Base-by-base conservation (phyloP, 92 coral and sea anemone genomes). In the Porites cylindrica region DNA sequence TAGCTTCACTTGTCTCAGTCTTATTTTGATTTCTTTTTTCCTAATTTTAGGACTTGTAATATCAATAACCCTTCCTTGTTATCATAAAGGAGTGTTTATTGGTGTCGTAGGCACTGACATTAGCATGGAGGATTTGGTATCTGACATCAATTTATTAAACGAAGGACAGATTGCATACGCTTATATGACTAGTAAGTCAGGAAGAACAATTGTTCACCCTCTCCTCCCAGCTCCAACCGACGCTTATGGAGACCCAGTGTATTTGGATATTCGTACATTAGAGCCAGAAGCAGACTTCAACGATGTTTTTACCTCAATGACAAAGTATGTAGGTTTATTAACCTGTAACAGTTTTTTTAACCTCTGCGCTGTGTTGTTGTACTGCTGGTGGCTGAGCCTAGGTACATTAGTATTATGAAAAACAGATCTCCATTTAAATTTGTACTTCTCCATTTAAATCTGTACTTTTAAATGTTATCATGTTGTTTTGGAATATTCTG, bases 21-120 rank as follows among this genome's bases (percentile, higher is more conserved):
- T 38, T 38, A 38, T 38, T 38, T 38, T 38, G 6, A 4, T 38
- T 38, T 38, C 43, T 38, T 38, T 38, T 38, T 38, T 4, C 43
- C 6, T 38, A 38, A 38, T 38, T 38, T 38, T 38, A 90, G 93
- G 93, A 7, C 77, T 90, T 5, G 16, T 90, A 29, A 86, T 85
- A 13, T 78, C 93, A 23, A 80, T 85, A 20, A 54, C 90, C 5
- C 70, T 85, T 1, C 93, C 93, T 11, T 85, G 89, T 64, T 85
- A 72, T 38, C 80, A 90, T 29, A 11, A 72, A 29, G 53, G 72
- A 59, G 69, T 62, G 80, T 79, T 90, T 38, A 67, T 90, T 29
- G 93, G 93, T 58, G 90, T 90, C 6, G 93, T 86, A 13, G 93
- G 87, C 3, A 79, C 83, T 8, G 93, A 90, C 53, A 66, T 88